These are phyloP conservation scores for Eulemur rufifrons DNA, from an alignment of 2,113 vertebrate genomes.

Conservation along the genomic window DNA sequence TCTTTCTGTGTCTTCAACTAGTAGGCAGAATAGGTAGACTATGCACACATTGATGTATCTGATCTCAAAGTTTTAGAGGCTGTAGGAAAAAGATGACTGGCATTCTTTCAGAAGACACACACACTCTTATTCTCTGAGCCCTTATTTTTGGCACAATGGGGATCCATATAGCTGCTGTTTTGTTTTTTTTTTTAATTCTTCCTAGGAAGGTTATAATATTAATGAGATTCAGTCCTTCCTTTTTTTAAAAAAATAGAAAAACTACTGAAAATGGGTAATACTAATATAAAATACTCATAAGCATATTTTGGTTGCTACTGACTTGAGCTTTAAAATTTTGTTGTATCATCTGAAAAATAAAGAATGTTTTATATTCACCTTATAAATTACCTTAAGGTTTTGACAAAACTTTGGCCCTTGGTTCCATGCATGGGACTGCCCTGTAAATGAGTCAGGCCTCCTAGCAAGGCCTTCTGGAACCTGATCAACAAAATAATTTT, in stretches of 20 bases:
- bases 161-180: not conserved
- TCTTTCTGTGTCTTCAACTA: not conserved
- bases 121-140: not conserved
- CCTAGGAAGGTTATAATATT: not conserved
- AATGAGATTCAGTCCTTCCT: not conserved
- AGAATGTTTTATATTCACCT: not conserved
- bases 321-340: not conserved
- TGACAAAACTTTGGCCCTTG: not conserved
- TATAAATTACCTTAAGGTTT: not conserved
- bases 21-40: not conserved
- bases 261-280: not conserved
- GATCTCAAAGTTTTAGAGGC: not conserved
- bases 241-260: not conserved
- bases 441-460: not conserved
- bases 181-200: not conserved
- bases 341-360: not conserved
- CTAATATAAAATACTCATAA: slow-evolving; percentile 6
- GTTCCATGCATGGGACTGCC: not conserved
- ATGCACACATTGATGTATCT: not conserved
- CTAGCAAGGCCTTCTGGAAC: not conserved
- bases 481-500: slow-evolving; percentile 14
- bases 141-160: not conserved
- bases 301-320: not conserved
- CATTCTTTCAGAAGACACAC: not conserved
- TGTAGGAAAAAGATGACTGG: not conserved